Percentiles rank a stretch among this genome's conserved stretches.
Evolutionary conservation across 2,797 vertebrate species (phyloP).

Genomic region (Eulemur albifrons): DNA sequence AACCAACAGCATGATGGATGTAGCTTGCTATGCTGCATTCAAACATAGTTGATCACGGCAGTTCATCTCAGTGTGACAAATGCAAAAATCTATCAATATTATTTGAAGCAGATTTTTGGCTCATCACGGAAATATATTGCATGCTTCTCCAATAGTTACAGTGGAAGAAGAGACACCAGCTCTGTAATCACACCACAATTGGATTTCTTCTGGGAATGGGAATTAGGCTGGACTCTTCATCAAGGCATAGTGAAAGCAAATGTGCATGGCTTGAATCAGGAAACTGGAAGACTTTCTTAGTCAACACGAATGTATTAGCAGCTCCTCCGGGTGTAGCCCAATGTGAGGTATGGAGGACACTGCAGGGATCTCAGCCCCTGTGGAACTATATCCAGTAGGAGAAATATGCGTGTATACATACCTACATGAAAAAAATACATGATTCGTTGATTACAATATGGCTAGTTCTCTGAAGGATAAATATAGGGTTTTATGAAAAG

Average conservation of each 20-base stretch:
- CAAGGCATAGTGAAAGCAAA: background rate
- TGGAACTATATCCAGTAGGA: background rate
- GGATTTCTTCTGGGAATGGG: background rate
- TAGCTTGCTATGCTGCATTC: background rate
- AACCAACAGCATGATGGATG: background rate
- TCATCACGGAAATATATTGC: background rate
- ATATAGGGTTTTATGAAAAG: background rate
- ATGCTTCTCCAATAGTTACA: background rate
- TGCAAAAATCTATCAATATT: slow-evolving; percentile 3
- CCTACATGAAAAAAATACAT: background rate
- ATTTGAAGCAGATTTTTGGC: background rate
- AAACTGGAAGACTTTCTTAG: background rate
- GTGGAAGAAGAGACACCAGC: background rate
- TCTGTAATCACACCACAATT: background rate
- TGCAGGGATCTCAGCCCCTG: background rate
- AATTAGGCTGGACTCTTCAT: background rate
- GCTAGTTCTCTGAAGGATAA: background rate
- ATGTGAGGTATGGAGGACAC: background rate
- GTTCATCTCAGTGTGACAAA: background rate
- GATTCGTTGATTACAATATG: no score
- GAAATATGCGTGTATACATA: background rate
- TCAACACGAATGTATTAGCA: no score
- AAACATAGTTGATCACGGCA: background rate
- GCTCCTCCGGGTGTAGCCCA: background rate
- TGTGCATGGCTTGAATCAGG: background rate